Conservation (phyloP, 2,888 invertebrate species). For the Dugesia japonica region DNA sequence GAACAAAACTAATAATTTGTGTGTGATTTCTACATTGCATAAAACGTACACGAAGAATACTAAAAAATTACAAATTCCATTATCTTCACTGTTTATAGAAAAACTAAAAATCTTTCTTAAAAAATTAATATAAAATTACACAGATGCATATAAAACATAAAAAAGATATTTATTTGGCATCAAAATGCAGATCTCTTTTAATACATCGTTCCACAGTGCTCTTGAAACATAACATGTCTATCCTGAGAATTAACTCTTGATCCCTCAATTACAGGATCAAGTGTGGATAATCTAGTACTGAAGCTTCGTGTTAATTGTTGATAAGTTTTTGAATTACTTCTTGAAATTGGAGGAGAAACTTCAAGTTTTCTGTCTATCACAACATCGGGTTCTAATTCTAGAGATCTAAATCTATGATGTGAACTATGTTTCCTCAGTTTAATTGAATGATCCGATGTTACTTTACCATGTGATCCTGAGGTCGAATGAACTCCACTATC, state of each 20-base stretch:
- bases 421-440: neutral
- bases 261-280: neutral
- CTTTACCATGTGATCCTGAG: neutral
- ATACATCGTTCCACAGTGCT: neutral
- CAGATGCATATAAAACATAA: too few relatives aligned
- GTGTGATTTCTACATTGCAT: too few relatives aligned
- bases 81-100: too few relatives aligned
- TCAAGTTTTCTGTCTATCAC: neutral
- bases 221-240: neutral
- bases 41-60: too few relatives aligned
- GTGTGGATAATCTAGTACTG: neutral
- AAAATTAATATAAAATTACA: too few relatives aligned
- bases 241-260: neutral
- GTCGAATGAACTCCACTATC: neutral
- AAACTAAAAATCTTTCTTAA: too few relatives aligned
- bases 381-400: neutral
- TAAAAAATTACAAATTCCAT: too few relatives aligned
- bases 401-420: neutral
- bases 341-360: neutral
- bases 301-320: conserved; percentile 3
- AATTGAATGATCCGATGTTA: neutral
- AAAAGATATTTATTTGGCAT: neutral
- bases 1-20: too few relatives aligned
- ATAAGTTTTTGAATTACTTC: neutral
- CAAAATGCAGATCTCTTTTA: neutral